Conservation (phyloP, 2,113 vertebrate genomes). For the Chauna torquata region DNA sequence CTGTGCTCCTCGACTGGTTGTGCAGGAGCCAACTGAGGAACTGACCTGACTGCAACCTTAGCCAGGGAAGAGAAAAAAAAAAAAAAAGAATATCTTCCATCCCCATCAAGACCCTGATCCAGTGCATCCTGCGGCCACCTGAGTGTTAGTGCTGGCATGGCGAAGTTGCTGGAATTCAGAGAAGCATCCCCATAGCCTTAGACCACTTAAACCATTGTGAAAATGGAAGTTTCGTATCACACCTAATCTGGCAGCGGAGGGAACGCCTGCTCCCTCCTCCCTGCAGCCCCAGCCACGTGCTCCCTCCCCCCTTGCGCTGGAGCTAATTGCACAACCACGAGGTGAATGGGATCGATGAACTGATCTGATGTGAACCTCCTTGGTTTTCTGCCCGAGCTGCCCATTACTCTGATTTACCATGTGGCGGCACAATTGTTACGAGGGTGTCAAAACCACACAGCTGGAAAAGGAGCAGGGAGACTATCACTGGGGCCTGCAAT, state of each 20-base stretch:
- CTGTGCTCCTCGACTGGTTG: background rate
- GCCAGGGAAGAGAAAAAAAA: background rate
- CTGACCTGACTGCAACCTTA: background rate
- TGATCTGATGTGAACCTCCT: background rate
- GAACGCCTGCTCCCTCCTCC: background rate
- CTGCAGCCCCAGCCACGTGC: background rate
- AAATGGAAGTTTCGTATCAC: background rate
- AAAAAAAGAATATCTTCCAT: background rate
- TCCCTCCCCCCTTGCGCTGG: background rate
- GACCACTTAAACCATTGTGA: background rate
- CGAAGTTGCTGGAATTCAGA: background rate
- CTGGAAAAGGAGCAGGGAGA: background rate
- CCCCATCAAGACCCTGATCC: background rate
- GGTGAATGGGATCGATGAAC: background rate
- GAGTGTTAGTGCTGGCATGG: background rate
- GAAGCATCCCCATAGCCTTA: background rate
- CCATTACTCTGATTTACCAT: background rate
- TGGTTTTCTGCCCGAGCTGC: accelerated
- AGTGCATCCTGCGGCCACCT: background rate
- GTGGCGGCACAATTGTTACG: background rate
- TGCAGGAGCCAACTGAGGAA: background rate
- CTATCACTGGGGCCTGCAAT: background rate
- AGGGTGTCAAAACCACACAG: background rate
- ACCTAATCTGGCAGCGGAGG: background rate
- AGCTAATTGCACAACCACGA: background rate